These are phyloP conservation scores for Leucophora obtusa DNA, from an alignment of 2,888 invertebrate genomes.

Conservation along the genomic window DNA sequence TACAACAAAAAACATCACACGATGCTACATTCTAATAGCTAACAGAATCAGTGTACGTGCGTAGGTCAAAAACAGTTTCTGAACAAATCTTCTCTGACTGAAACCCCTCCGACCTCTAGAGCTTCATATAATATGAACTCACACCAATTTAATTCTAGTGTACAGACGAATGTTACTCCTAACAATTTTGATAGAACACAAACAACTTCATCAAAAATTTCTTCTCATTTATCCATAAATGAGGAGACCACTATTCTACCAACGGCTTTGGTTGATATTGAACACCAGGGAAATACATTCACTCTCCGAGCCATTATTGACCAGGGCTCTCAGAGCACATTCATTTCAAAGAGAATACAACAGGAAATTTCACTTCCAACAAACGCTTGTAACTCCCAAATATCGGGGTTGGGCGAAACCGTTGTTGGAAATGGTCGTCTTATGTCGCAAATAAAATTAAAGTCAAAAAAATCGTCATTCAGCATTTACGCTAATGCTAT, in stretches of 20 bases:
- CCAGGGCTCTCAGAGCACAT: background rate
- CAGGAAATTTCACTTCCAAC: slow-evolving; percentile 7
- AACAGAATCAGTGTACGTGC: background rate
- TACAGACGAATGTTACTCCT: background rate
- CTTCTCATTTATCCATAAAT: background rate
- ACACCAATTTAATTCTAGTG: background rate
- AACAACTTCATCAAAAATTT: background rate
- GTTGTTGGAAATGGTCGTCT: background rate
- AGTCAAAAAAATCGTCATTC: background rate
- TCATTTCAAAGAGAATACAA: slow-evolving; percentile 1
- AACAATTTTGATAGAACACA: background rate
- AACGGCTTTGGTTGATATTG: slow-evolving; percentile 24
- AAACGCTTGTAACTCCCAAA: background rate
- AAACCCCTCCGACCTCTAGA: background rate
- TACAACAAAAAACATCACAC: slow-evolving; percentile 10
- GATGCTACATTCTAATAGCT: background rate
- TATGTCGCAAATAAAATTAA: background rate
- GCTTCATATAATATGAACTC: background rate
- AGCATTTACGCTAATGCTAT: background rate
- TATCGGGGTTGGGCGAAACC: slow-evolving; percentile 2
- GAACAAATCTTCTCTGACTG: background rate
- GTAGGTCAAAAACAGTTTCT: background rate
- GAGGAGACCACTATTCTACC: slow-evolving; percentile 24
- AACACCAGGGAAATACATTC: slow-evolving; percentile 12
- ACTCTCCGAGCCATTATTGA: slow-evolving; percentile 15